These are phyloP conservation scores for Drosophila guanche DNA, from an alignment of 1,140 invertebrate genomes.

Conservation along the genomic window DNA sequence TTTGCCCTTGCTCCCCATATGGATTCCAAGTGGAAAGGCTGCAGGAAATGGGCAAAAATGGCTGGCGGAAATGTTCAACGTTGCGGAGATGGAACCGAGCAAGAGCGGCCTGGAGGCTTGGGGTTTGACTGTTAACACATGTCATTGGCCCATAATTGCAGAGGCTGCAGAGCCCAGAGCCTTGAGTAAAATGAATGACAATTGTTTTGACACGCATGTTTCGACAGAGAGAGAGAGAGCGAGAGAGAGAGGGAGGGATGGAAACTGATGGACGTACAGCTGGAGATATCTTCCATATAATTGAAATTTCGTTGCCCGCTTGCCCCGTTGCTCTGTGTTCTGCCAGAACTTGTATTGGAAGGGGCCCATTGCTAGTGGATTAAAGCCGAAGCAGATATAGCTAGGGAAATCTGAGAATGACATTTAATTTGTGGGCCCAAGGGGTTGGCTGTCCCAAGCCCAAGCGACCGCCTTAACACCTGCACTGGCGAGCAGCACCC, in stretches of 20 bases:
- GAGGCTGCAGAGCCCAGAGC: conserved; percentile 13
- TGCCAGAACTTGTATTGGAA: conserved; percentile 30
- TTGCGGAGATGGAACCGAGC: conserved; percentile 17
- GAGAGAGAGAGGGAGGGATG: not conserved
- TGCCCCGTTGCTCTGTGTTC: conserved; percentile 11
- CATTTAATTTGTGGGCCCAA: conserved; percentile 2
- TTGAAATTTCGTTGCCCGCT: conserved; percentile 46
- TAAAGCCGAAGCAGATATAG: not conserved
- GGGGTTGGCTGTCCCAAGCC: no score
- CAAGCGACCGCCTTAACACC: no score
- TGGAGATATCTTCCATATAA: conserved; percentile 19
- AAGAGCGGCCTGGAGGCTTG: not conserved
- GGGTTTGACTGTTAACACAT: conserved; percentile 63
- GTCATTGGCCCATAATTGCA: conserved; percentile 71
- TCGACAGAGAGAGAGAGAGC: conserved; percentile 8
- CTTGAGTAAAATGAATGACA: conserved; percentile 59
- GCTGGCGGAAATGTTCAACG: conserved; percentile 65
- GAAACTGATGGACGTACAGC: not conserved
- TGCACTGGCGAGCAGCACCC: not conserved
- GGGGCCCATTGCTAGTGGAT: conserved; percentile 1
- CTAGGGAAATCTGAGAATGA: not conserved
- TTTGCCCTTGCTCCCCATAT: conserved; percentile 33
- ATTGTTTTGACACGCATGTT: conserved; percentile 73
- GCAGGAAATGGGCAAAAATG: conserved; percentile 74
- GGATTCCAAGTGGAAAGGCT: conserved; percentile 65